Base-by-base conservation (phyloP, 1,140 invertebrate species). In the Coenobita brevimanus region DNA sequence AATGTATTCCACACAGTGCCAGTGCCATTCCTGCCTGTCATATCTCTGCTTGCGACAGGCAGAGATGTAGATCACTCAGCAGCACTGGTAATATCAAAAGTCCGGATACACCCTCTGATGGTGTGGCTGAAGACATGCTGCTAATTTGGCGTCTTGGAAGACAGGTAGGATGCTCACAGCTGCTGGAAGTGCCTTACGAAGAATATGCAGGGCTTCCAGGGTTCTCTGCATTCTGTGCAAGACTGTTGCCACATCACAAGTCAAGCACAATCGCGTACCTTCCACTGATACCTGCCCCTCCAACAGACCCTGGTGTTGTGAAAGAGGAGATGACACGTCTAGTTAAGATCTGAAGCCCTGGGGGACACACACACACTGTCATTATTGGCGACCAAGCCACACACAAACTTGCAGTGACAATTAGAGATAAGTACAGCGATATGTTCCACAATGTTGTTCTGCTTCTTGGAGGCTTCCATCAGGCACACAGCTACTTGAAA, bases 401-500 rank as follows among this genome's bases (percentile, higher is more conserved):
- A 41, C 67, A 67, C 43, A 30, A 67, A 46, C 2, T 82, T 15
- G 62, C 60, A 21, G 27, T 13, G 27, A 38, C 60, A 30, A 82
- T 82, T 21, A 82, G 62, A 41, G 60, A 82, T 24, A 67, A 38
- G n/a, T 43, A 82, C 15, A 3, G 15, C 6, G 80, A 36, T 13
- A 38, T 38, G 80, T 82, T 82, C 27, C 3, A 33, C 57, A 64
- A 82, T 54, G 60, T 82, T 6, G 54, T 82, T 30, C 24, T 82
- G 41, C 38, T 82, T 6, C 62, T 82, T 6, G 80, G 80, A 17
- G 60, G 80, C n/a, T 82, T 82, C 17, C 80, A 82, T 67, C 60
- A 64, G 38, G 60, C 80, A 41, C 60, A 82, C 80, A 82, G 41
- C 60, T 82, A 64, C 60, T 21, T 82, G 62, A 82, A 82, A 43